Evolutionary conservation across 2,797 vertebrate species (phyloP).

Genomic region (Picus viridis): DNA sequence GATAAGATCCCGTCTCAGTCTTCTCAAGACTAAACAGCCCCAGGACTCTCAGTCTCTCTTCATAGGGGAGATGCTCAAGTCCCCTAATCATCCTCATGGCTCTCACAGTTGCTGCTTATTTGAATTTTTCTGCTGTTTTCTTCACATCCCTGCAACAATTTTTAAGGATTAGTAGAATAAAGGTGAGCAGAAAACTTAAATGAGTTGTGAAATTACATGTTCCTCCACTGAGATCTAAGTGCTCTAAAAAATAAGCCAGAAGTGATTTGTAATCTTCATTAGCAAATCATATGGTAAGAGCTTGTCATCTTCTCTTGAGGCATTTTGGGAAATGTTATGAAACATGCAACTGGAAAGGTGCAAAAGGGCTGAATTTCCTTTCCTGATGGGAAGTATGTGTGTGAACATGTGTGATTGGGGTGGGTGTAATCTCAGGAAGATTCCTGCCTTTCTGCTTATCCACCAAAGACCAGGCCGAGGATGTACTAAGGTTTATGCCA

Average conservation of each 20-base stretch:
- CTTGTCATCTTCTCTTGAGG: neutral
- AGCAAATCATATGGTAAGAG: neutral
- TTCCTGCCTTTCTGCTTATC: neutral
- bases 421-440: neutral
- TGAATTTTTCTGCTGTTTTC: neutral
- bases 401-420: neutral
- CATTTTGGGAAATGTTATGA: neutral
- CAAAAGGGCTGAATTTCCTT: neutral
- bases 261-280: neutral
- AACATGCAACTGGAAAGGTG: neutral
- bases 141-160: neutral
- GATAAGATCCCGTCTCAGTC: too few relatives aligned
- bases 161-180: neutral
- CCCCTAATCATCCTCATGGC: too few relatives aligned
- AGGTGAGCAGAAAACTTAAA: neutral
- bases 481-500: neutral
- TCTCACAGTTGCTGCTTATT: neutral
- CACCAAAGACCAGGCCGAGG: neutral
- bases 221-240: neutral
- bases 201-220: neutral
- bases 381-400: neutral
- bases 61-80: too few relatives aligned
- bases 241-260: neutral
- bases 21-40: too few relatives aligned
- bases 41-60: too few relatives aligned